phyloP scores from a whole-genome alignment of 1,140 invertebrate genomes.

The Polypedilum vanderplanki region DNA sequence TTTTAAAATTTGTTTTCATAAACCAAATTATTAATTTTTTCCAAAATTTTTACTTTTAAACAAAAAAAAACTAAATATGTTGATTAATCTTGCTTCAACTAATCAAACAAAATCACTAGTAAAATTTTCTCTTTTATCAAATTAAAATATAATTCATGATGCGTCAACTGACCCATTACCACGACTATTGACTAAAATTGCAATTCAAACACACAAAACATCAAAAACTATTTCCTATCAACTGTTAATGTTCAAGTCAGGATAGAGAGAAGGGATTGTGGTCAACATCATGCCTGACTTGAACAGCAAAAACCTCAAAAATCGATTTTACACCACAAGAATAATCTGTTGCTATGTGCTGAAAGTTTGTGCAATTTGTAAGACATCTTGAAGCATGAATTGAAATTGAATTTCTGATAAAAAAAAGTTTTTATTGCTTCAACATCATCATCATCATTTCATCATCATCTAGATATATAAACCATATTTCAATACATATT shows the following conservation, averaged over 20 bases:
- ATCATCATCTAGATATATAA: not conserved
- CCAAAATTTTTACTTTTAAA: no score
- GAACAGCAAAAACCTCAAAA: constrained; percentile 13
- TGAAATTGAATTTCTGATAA: not conserved
- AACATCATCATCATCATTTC: not conserved
- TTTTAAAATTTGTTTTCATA: no score
- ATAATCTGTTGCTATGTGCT: constrained; percentile 26
- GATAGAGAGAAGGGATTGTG: not conserved
- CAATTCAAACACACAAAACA: not conserved
- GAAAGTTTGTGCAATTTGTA: not conserved
- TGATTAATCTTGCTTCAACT: no score
- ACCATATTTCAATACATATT: not conserved
- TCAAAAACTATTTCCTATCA: not conserved
- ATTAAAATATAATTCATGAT: not conserved
- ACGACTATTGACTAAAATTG: not conserved
- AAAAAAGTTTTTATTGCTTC: not conserved
- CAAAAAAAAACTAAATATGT: no score
- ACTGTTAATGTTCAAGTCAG: no score
- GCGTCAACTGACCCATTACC: not conserved
- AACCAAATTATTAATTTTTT: no score
- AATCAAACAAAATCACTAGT: no score
- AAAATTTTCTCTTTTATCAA: not conserved
- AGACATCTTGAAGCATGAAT: not conserved
- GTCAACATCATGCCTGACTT: constrained; percentile 11
- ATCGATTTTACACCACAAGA: constrained; percentile 27